Evolutionary conservation across 2,888 invertebrate genomes (phyloP).

Genomic region (Apodemia mormo): DNA sequence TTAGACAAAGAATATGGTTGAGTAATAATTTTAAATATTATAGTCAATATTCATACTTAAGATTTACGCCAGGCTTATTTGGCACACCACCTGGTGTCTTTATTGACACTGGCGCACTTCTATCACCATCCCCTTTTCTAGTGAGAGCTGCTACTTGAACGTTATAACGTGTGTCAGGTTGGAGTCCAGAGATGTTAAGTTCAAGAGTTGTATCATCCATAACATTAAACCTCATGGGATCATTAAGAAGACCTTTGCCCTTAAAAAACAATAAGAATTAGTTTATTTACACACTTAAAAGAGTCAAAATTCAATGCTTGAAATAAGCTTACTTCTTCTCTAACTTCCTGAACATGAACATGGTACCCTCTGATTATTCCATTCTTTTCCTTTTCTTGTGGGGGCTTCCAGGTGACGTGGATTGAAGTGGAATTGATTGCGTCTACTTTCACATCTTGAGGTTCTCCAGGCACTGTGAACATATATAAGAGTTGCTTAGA

Average conservation of each 20-base stretch:
- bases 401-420: slow-evolving; percentile 97
- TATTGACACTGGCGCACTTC: slow-evolving; percentile 91
- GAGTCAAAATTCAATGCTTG: not conserved
- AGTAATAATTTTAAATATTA: not conserved
- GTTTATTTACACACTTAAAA: not conserved
- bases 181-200: slow-evolving; percentile 92
- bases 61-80: slow-evolving; percentile 89
- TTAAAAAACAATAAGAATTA: slow-evolving; percentile 45
- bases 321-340: slow-evolving; percentile 87
- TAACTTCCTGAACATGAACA: slow-evolving; percentile 95
- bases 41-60: slow-evolving; percentile 82
- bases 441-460: slow-evolving; percentile 93
- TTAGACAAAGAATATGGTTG: not conserved
- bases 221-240: slow-evolving; percentile 93
- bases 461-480: slow-evolving; percentile 97
- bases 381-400: slow-evolving; percentile 94
- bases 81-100: slow-evolving; percentile 97
- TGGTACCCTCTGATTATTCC: slow-evolving; percentile 98
- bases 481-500: slow-evolving; percentile 49
- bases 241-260: slow-evolving; percentile 91
- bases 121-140: slow-evolving; percentile 97
- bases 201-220: slow-evolving; percentile 89
- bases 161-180: slow-evolving; percentile 97
- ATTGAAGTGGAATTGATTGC: slow-evolving; percentile 98
- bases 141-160: slow-evolving; percentile 98